Base-by-base conservation (phyloP, 2,113 vertebrate species). In the Labeo catla region DNA sequence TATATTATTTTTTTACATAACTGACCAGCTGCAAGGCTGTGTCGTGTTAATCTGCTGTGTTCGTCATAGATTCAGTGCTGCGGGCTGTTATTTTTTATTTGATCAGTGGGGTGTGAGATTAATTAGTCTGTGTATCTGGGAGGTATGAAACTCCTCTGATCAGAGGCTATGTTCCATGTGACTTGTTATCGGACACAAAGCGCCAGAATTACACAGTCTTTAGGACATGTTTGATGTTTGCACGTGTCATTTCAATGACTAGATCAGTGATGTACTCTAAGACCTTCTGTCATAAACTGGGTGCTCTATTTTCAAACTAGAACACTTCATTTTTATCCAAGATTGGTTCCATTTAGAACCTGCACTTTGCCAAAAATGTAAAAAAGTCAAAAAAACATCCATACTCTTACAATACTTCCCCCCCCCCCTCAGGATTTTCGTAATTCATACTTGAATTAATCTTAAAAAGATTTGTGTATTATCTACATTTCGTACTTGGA, bases 11-110 rank as follows among this genome's bases (percentile, higher is more conserved):
- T 34, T 61, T 43, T 63, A 19, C 10, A 57, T 52, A 49, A 49
- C 66, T 28, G 16, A 49, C 50, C 9, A 7, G 0, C 39, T 84
- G 63, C 81, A 78, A 54, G 39, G 68, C 57, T 88, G n/a, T 6
- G 15, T 47, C 19, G 23, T n/a, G 49, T 45, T 36, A 43, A 28
- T 88, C 78, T 16, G 23, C 21, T 82, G 47, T 81, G 23, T 83
- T 81, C 68, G 63, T 59, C 70, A 45, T 47, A 52, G 34, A 57
- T 78, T 86, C 68, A 63, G 79, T 34, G 84, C 63, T 57, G 10
- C 63, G 34, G 34, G 47, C 63, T 72, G 45, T 72, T 57, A 72
- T 9, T 77, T 50, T 73, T 45, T 8, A 70, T 72, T 63, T 34
- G 28, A 50, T 81, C 65, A 76, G 43, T 73, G 15, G 68, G 10